phyloP scores from a whole-genome alignment of 2,797 vertebrate genomes.

The Emys orbicularis region DNA sequence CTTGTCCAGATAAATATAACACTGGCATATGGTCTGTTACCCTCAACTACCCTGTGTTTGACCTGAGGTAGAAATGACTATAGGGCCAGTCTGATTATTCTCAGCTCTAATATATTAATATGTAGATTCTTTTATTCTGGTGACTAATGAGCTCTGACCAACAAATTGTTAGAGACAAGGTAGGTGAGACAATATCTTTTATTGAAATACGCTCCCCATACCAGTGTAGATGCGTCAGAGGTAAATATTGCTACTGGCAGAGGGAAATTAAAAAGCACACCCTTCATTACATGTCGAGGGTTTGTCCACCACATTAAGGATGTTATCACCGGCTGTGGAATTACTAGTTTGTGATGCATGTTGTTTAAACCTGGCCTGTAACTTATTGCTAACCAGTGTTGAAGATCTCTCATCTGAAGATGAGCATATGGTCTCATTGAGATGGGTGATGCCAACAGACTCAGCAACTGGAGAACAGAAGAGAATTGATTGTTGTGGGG shows the following conservation, averaged over 20 bases:
- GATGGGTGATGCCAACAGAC: neutral
- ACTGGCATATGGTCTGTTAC: too few relatives aligned
- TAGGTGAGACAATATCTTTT: neutral
- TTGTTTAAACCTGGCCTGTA: neutral
- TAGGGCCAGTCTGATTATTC: neutral
- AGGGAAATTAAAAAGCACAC: neutral
- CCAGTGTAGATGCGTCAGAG: too few relatives aligned
- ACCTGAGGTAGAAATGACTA: too few relatives aligned
- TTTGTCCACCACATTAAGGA: neutral
- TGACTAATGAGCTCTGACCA: neutral
- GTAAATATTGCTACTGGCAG: neutral
- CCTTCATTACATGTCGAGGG: neutral
- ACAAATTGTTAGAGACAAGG: neutral
- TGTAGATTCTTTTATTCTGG: neutral
- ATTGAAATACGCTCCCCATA: too few relatives aligned
- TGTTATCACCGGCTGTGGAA: neutral
- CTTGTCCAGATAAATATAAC: too few relatives aligned
- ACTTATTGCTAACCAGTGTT: neutral
- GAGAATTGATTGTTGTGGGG: neutral
- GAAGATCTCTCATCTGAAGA: neutral
- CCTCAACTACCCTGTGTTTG: too few relatives aligned
- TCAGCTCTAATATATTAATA: neutral
- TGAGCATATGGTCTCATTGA: neutral
- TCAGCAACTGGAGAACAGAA: neutral
- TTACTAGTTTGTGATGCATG: neutral